phyloP scores from a whole-genome alignment of 2,888 invertebrate species.

The Drosophila melanocephala region DNA sequence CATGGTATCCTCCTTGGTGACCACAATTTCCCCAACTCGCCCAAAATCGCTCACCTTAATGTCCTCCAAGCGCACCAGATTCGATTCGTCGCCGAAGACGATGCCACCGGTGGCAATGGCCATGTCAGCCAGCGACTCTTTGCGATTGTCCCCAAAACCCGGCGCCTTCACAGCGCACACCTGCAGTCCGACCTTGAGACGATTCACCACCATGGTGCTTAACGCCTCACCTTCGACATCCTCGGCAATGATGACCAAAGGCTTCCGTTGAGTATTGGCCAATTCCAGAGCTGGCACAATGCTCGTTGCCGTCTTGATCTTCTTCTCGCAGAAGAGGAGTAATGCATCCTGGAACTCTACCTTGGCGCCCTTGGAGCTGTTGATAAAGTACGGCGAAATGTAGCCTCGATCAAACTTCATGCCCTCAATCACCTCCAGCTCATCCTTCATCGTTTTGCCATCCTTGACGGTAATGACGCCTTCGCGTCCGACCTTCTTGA shows the following conservation, averaged over 20 bases:
- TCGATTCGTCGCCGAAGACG: constrained; percentile 97
- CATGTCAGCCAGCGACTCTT: constrained; percentile 95
- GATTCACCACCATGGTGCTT: constrained; percentile 95
- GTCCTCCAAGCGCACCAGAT: constrained; percentile 95
- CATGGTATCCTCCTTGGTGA: constrained; percentile 97
- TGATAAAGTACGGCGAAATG: constrained; percentile 99
- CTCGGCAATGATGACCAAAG: constrained; percentile 96
- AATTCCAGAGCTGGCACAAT: constrained; percentile 98
- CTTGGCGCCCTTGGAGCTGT: constrained; percentile 98
- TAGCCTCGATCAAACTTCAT: constrained; percentile 99
- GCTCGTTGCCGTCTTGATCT: constrained; percentile 97
- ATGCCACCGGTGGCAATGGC: constrained; percentile 95
- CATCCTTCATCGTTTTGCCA: constrained; percentile 97
- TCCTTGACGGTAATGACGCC: constrained; percentile 99
- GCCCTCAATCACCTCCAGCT: constrained; percentile 98
- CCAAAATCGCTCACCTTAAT: constrained; percentile 92
- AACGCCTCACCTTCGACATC: constrained; percentile 98
- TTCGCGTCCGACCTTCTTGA: constrained; percentile 98
- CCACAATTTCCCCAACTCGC: constrained; percentile 93
- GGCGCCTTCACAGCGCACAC: constrained; percentile 98
- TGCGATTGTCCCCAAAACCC: constrained; percentile 97
- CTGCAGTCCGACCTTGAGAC: constrained; percentile 96
- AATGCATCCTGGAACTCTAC: constrained; percentile 98
- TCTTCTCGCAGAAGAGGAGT: constrained; percentile 98
- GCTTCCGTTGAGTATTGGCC: constrained; percentile 96